phyloP scores from a whole-genome alignment of 2,797 vertebrate genomes.

The Taeniopygia guttata region DNA sequence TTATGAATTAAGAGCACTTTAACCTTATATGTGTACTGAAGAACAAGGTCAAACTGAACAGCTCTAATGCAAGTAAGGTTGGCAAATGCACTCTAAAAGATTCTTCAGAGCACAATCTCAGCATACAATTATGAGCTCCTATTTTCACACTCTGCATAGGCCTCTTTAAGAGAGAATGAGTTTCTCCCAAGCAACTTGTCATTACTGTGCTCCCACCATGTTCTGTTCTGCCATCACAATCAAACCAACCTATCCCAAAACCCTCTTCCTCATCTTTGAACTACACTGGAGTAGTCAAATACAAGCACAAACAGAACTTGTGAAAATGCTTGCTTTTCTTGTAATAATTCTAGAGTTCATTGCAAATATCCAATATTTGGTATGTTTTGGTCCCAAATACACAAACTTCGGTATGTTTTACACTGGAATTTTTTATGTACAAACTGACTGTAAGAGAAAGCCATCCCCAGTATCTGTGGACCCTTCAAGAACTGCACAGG shows the following conservation, averaged over 20 bases:
- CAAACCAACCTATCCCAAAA: background rate
- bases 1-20: background rate
- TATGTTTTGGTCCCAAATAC: background rate
- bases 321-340: background rate
- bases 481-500: background rate
- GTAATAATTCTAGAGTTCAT: background rate
- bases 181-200: background rate
- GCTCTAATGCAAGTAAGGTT: background rate
- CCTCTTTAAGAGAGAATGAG: background rate
- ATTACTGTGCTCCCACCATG: background rate
- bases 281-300: background rate
- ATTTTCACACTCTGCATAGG: background rate
- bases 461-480: background rate
- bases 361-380: background rate
- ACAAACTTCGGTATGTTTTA: background rate
- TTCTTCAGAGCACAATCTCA: background rate
- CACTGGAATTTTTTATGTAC: background rate
- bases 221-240: background rate
- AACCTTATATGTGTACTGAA: background rate
- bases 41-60: slow-evolving; percentile 35
- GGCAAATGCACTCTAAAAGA: background rate
- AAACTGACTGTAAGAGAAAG: background rate
- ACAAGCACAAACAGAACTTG: background rate
- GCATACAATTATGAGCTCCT: background rate
- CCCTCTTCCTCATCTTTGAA: background rate